These are phyloP conservation scores for Paracentrotus lividus DNA, from an alignment of 53 echinoderm and acorn worm genomes.

Conservation along the genomic window DNA sequence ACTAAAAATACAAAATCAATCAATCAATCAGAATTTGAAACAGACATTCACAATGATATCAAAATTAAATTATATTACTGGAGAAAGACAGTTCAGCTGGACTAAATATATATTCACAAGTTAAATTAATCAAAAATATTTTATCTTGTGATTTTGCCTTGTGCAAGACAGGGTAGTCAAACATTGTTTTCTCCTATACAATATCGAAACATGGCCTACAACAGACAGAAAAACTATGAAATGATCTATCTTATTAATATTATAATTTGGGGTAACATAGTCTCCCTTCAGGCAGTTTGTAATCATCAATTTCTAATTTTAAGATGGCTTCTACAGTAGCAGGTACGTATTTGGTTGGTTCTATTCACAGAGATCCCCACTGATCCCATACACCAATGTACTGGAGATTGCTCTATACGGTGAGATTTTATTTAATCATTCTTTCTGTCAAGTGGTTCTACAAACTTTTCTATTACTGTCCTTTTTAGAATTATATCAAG, in stretches of 20 bases:
- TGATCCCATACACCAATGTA: too few relatives aligned
- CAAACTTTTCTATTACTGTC: neutral
- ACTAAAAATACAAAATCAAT: neutral
- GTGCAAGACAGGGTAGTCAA: neutral
- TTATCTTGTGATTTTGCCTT: neutral
- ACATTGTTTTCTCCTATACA: neutral
- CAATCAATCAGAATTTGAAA: neutral
- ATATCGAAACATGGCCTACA: neutral
- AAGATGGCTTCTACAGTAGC: neutral
- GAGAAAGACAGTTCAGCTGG: constrained; percentile 27
- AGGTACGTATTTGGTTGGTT: too few relatives aligned
- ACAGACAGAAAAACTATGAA: neutral
- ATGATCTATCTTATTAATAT: neutral
- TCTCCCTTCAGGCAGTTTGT: neutral
- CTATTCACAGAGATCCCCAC: too few relatives aligned
- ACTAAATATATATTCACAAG: neutral
- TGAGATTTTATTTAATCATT: neutral
- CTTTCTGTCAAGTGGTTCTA: neutral
- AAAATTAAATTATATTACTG: neutral
- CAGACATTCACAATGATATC: neutral
- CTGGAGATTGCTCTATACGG: neutral
- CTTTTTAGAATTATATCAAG: neutral
- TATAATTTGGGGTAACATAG: neutral
- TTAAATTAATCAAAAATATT: neutral
- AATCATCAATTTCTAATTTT: neutral